Evolutionary conservation across 2,797 vertebrate species (phyloP).

Genomic region (Ceryle rudis): DNA sequence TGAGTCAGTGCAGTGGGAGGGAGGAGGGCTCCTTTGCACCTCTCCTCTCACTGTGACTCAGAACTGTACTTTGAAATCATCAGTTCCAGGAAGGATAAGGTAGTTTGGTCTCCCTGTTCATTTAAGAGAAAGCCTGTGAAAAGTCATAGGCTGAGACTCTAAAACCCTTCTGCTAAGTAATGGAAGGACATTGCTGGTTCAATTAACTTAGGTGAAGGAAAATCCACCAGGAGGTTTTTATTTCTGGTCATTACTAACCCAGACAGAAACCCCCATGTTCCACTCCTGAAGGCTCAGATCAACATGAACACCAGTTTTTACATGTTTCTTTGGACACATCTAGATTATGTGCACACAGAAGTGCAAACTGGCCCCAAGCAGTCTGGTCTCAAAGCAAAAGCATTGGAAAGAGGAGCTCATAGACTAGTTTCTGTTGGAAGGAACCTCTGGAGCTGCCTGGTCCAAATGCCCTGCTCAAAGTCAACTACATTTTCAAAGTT

Average conservation of each 20-base stretch:
- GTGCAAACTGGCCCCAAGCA: not conserved
- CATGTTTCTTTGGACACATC: not conserved
- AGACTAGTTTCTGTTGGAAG: not conserved
- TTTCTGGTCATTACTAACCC: not conserved
- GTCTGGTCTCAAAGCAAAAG: not conserved
- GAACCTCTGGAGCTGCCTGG: not conserved
- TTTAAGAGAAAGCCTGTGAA: not conserved
- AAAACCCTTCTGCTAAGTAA: not conserved
- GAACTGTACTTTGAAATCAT: not conserved
- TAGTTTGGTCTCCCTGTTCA: not conserved
- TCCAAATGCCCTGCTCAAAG: not conserved
- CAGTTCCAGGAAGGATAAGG: not conserved
- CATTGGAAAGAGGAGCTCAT: not conserved
- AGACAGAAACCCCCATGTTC: not conserved
- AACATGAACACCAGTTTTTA: not conserved
- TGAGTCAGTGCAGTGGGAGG: not conserved
- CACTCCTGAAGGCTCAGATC: not conserved
- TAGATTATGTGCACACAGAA: not conserved
- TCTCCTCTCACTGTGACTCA: conserved; percentile 13
- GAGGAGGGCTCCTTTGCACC: not conserved
- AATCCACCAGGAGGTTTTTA: not conserved
- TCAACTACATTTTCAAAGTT: not conserved
- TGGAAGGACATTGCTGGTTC: not conserved
- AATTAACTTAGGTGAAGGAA: not conserved
- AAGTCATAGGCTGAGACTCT: not conserved